Conservation (phyloP, 2,113 vertebrate species). For the Gracilinanus agilis region DNA sequence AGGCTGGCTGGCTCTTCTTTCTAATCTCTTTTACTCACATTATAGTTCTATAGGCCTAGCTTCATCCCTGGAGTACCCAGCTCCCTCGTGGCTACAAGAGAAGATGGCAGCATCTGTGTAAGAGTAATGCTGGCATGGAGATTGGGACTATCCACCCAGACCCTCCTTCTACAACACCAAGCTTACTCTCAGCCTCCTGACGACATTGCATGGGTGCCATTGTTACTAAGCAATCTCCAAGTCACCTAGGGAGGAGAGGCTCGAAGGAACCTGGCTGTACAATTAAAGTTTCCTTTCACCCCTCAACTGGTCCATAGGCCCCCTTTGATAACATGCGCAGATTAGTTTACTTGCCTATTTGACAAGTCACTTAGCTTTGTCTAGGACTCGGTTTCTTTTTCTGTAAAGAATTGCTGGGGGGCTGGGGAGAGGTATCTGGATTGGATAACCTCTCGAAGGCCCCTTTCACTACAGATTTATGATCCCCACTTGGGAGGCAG, state of each 20-base stretch:
- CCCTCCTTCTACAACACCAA: not conserved
- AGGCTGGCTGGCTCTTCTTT: not conserved
- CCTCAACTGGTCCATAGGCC: not conserved
- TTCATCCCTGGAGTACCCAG: not conserved
- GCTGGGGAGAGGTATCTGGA: not conserved
- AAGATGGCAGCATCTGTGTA: not conserved
- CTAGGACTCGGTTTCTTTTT: not conserved
- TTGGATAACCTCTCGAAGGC: not conserved
- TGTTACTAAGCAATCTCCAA: not conserved
- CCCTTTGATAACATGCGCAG: not conserved
- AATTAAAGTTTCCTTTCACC: not conserved
- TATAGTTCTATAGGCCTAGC: not conserved
- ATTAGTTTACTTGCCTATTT: not conserved
- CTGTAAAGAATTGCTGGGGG: not conserved
- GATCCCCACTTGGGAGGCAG: not conserved
- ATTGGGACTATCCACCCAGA: not conserved
- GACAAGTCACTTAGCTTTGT: not conserved
- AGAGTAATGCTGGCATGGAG: not conserved
- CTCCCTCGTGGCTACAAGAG: not conserved
- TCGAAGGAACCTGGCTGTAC: not conserved
- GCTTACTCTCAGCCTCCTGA: not conserved
- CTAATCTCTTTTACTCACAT: not conserved
- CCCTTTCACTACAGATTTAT: not conserved
- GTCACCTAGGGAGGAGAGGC: not conserved
- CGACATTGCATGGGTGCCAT: not conserved